Conservation (phyloP, 2,888 invertebrate species). For the Leptinotarsa peninsularis region DNA sequence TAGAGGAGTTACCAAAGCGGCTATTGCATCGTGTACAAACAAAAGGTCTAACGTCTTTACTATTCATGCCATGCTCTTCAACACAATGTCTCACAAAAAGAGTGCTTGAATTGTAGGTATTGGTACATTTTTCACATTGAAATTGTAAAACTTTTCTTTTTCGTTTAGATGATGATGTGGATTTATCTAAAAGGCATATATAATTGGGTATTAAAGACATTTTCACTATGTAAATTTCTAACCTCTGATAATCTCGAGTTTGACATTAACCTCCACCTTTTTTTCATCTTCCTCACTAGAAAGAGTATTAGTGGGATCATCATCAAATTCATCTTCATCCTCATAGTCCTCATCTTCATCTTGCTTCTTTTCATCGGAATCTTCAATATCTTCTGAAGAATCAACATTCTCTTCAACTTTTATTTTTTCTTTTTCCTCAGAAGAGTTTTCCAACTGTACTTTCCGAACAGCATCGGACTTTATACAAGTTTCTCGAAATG, state of each 20-base stretch:
- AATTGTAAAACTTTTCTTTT: constrained; percentile 44
- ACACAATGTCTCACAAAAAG: constrained; percentile 52
- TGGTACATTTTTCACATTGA: constrained; percentile 49
- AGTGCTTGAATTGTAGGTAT: constrained; percentile 46
- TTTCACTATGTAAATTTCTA: neutral
- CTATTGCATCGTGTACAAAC: constrained; percentile 54
- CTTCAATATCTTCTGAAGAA: constrained; percentile 29
- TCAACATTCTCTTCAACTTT: constrained; percentile 23
- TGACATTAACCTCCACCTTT: constrained; percentile 30
- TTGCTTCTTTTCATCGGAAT: constrained; percentile 31
- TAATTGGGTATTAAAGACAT: neutral
- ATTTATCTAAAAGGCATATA: constrained; percentile 27
- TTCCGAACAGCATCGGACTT: constrained; percentile 48
- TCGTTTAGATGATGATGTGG: constrained; percentile 20
- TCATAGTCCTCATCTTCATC: constrained; percentile 35
- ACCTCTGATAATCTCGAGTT: constrained; percentile 30
- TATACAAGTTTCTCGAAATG: constrained; percentile 51
- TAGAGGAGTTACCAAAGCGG: constrained; percentile 54
- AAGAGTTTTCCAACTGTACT: constrained; percentile 24
- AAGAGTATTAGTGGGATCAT: constrained; percentile 29
- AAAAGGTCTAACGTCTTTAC: constrained; percentile 54
- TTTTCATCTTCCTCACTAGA: constrained; percentile 29
- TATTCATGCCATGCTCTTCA: constrained; percentile 50
- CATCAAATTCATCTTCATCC: constrained; percentile 33
- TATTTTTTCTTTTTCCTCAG: constrained; percentile 21